Evolutionary conservation across 2,113 vertebrate species (phyloP), one percentile per base, ranked within the genome.

Genomic region (Onychostoma macrolepis): DNA sequence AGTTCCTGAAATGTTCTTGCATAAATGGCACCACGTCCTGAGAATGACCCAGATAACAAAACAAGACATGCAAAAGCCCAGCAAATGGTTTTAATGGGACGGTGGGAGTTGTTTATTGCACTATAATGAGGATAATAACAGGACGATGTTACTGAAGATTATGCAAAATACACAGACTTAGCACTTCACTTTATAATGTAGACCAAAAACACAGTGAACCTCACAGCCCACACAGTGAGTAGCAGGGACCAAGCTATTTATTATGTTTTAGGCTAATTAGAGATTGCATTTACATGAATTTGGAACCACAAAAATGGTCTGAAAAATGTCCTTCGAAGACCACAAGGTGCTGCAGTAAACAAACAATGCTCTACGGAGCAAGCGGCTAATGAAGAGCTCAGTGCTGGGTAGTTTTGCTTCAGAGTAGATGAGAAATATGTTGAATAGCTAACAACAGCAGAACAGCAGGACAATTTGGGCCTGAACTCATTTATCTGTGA

Each of bases 381-480:
- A 87, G 63, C 74, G 53, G 33, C 61, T 43, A n/a, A 63, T 80
- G 36, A 80, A 80, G 36, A 19, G 61, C 36, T 63, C 56, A 77
- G 82, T 21, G 53, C 65, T 38, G 30, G 38, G 24, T n/a, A 13
- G 21, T 58, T 80, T 56, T 58, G 30, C 53, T 80, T 33, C 21
- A 61, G 33, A 33, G 17, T 48, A 78, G n/a, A 12, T 50, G 26
- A 53, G 41, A 50, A 28, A 53, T 19, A 11, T 17, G 5, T 30
- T 4, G 26, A 30, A 67, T 67, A 30, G 26, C 26, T 30, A 33
- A 38, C 33, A 38, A 33, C 71, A 75, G 21, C 36, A 43, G 38
- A 45, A 26, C 5, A 67, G 6, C 63, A n/a, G 24, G 8, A 76
- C n/a, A 48, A 7, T 56, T 19, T 9, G 17, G 48, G 58, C 19